Conservation (phyloP, 2,113 vertebrate genomes). For the Bubalus kerabau region DNA sequence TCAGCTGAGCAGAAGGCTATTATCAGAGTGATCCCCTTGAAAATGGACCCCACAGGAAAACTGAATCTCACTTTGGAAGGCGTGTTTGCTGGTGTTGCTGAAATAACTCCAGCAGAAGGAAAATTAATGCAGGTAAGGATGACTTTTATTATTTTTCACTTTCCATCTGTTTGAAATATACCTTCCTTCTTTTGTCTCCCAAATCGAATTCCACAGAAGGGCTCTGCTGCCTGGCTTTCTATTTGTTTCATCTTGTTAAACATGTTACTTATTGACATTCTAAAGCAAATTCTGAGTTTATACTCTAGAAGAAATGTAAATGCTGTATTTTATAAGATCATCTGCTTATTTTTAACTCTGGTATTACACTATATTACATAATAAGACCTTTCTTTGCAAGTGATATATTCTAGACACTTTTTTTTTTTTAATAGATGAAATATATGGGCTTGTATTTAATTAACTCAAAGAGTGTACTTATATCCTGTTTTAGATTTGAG, state of each 20-base stretch:
- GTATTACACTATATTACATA: not conserved
- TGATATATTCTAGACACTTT: not conserved
- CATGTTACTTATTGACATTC: constrained; percentile 1
- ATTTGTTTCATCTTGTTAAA: not conserved
- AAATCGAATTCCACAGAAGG: not conserved
- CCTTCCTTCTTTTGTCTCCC: constrained; percentile 25
- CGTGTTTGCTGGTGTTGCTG: constrained; percentile 89
- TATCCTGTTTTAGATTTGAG: constrained; percentile 15
- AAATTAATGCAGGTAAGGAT: constrained; percentile 94
- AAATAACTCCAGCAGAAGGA: constrained; percentile 90
- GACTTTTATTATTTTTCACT: not conserved
- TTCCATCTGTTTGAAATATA: constrained; percentile 53
- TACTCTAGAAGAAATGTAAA: not conserved
- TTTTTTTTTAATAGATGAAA: constrained; percentile 16
- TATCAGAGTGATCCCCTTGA: constrained; percentile 92
- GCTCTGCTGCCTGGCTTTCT: not conserved
- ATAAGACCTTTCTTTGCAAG: constrained; percentile 35
- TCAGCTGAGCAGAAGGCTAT: constrained; percentile 87
- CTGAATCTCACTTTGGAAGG: constrained; percentile 89
- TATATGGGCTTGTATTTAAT: constrained; percentile 6
- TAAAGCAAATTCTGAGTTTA: constrained; percentile 39
- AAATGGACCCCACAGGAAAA: constrained; percentile 86
- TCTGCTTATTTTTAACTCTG: constrained; percentile 39
- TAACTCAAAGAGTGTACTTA: not conserved
- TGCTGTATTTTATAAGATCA: not conserved